Evolutionary conservation across 2,888 invertebrate genomes (phyloP), one percentile per base, ranked within the genome.

Genomic region (Drosophila rellima): DNA sequence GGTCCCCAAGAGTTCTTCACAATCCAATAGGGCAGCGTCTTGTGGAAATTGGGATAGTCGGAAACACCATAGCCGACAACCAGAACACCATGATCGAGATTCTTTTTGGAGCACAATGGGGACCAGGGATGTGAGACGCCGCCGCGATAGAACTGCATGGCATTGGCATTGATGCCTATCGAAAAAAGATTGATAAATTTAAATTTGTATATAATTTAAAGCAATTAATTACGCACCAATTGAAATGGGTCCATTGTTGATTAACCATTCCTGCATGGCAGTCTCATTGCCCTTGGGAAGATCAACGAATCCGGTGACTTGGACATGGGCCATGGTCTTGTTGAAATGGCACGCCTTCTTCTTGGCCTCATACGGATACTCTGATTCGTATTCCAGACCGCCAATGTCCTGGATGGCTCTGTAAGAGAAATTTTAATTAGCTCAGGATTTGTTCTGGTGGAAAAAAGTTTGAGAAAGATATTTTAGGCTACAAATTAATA

Each of bases 1-100:
- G 93, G 91, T 54, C 98, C 98, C 98, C 98, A 99, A 11, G 98
- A 98, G 93, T 98, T 98, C 94, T 98, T 98, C 31, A 98, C 94
- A 70, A 96, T 96, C 98, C 98, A 98, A 92, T 95, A 98, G 0
- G 98, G 98, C 44, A 97, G 91, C 1, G 93, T 94, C 92, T 96
- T 96, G 88, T 97, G 95, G 93, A 97, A 97, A 40, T 95, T 92
- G 8, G 96, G 96, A 93, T 96, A 97, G 44, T 94, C 96, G 94
- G 94, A 90, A 92, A 95, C 90, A 57, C 98, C 98, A 91, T 95
- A 99, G 61, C 99, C 98, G 2, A 98, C 98, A 88, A 99, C 96
- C 1, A 99, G 94, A n/a, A 98, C 98, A 2, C 98, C 99, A 90
- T 99, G 98, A 93, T 99, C 98, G 33, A 99, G 92, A 89, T 94